Percentiles rank a stretch among this genome's conserved stretches.
phyloP scores from a whole-genome alignment of 2,888 invertebrate species.

The Cantharis nigra region DNA sequence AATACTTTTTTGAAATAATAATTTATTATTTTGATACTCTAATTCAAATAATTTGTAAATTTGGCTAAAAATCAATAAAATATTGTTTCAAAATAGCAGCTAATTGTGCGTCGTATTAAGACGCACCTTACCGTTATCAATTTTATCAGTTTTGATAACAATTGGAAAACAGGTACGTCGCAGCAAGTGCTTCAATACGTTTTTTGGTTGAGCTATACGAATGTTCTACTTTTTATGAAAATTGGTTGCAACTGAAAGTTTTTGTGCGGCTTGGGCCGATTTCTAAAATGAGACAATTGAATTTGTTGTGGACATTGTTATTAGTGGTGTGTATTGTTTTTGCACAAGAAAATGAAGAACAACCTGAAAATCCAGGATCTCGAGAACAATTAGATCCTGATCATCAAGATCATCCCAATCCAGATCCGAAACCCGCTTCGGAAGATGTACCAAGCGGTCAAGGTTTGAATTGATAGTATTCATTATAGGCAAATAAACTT shows the following conservation, averaged over 20 bases:
- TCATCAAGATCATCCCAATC: neutral
- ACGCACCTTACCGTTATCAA: conserved; percentile 24
- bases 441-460: neutral
- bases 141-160: conserved; percentile 26
- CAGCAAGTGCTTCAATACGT: conserved; percentile 5
- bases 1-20: neutral
- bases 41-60: neutral
- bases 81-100: neutral
- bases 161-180: conserved; percentile 20
- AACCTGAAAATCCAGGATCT: neutral
- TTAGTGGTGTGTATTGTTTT: neutral
- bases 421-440: neutral
- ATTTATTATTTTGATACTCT: neutral
- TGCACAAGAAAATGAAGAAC: conserved; percentile 6
- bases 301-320: neutral
- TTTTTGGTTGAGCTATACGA: neutral
- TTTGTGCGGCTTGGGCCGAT: neutral
- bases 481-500: neutral
- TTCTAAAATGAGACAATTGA: conserved; percentile 12
- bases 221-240: neutral
- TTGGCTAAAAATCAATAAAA: neutral
- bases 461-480: neutral
- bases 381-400: neutral
- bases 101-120: conserved; percentile 18
- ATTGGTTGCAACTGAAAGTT: neutral